A percentile compares a stretch with the other conserved stretches of the same genome.
Conservation (phyloP, 1,140 invertebrate species). For the Drosophila funebris region DNA sequence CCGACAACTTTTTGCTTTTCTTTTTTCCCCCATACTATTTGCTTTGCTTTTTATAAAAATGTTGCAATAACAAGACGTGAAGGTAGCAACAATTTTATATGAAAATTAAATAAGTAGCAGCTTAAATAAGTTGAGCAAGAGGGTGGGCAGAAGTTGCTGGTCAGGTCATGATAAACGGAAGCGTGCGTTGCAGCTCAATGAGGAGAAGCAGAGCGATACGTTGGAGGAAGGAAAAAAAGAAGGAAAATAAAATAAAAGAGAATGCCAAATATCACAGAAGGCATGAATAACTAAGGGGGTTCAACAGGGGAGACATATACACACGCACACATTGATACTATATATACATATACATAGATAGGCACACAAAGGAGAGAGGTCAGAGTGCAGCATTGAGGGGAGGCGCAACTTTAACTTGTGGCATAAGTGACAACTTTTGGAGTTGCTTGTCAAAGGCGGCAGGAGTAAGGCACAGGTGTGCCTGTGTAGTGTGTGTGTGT, state of each 20-base stretch:
- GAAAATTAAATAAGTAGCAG: constrained; percentile 79
- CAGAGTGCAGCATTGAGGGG: constrained; percentile 28
- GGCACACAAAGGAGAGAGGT: too few species aligned
- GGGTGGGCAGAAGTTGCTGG: constrained; percentile 10
- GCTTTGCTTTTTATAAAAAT: constrained; percentile 9
- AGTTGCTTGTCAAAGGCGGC: neutral
- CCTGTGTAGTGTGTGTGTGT: neutral
- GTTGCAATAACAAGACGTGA: neutral
- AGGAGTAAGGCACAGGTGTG: neutral
- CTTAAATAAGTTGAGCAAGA: constrained; percentile 63
- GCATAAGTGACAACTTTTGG: constrained; percentile 37
- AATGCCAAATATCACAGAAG: constrained; percentile 28
- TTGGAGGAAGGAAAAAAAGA: too few species aligned
- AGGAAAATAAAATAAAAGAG: neutral
- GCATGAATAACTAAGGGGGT: constrained; percentile 33
- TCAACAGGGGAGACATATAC: constrained; percentile 14
- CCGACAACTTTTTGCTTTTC: constrained; percentile 15
- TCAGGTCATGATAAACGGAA: constrained; percentile 15
- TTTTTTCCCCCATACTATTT: neutral
- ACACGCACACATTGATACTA: neutral
- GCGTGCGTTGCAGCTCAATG: constrained; percentile 32
- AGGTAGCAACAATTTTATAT: constrained; percentile 62
- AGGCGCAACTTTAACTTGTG: constrained; percentile 47
- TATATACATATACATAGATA: too few species aligned
- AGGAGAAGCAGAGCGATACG: constrained; percentile 10